Percentiles rank a stretch among this genome's conserved stretches.
Evolutionary conservation across 2,797 vertebrate genomes (phyloP).

Genomic region (Carcharodon carcharias): DNA sequence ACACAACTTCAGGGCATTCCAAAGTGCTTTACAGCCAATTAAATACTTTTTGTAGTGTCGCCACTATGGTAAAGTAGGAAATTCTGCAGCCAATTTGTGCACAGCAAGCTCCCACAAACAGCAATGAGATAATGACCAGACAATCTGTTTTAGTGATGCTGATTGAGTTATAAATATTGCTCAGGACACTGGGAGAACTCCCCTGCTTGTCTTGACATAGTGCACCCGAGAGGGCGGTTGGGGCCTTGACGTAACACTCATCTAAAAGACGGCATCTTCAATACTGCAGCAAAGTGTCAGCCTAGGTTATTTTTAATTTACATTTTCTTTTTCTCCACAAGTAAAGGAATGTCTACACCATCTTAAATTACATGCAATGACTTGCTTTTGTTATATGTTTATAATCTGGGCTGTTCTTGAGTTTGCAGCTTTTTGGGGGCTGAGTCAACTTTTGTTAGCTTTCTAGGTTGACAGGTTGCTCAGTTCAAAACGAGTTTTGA

Average conservation of each 20-base stretch:
- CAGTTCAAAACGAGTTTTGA: too few relatives aligned
- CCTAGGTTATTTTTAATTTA: neutral
- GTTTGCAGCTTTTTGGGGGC: too few relatives aligned
- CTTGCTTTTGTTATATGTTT: too few relatives aligned
- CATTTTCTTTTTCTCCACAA: neutral
- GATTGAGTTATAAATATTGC: neutral
- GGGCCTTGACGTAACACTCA: neutral
- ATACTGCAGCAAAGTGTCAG: neutral
- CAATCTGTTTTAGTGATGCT: neutral
- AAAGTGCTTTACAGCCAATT: neutral
- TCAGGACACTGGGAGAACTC: neutral
- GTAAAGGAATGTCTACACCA: neutral
- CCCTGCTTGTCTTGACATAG: neutral
- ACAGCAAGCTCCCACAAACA: neutral
- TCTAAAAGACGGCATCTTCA: neutral
- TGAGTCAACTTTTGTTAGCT: too few relatives aligned
- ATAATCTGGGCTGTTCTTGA: too few relatives aligned
- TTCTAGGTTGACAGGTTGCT: too few relatives aligned
- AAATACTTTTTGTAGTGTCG: neutral
- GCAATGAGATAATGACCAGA: neutral
- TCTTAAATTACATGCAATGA: too few relatives aligned
- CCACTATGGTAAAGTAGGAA: neutral
- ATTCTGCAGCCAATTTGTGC: neutral
- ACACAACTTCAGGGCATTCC: neutral
- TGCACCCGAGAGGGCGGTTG: neutral